Base-by-base conservation (phyloP, 1,140 invertebrate species). In the Neoseiulus cucumeris region DNA sequence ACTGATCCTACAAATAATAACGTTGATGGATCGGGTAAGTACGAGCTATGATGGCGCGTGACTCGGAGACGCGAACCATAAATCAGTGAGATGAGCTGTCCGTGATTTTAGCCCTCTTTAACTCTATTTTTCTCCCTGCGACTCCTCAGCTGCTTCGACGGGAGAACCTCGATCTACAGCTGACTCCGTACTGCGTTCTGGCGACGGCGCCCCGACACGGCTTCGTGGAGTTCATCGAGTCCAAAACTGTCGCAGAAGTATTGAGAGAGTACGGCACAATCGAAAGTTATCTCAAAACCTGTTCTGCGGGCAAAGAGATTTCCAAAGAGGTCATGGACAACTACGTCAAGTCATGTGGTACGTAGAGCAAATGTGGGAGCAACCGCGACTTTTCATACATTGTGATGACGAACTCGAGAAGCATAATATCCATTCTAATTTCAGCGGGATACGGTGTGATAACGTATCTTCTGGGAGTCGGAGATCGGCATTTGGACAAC, bases 401-500 rank as follows among this genome's bases (percentile, higher is more conserved):
- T 51, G 6, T 42, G 1, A 9, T 25, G 42, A 28, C 33, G 29
- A 29, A 25, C 7, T 42, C 20, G 41, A 65, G 17, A 65, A 44
- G n/a, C 44, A 66, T 66, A 42, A 44, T 20, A 67, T 28, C 7
- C 20, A 9, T 28, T 64, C 55, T 51, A 28, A 28, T 78, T 79
- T 66, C 71, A 83, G 85, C 95, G 68, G 95, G 96, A 0, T 99
- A 99, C 74, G 98, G 92, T 76, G 90, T 99, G 14, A 95, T 99
- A 41, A 98, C 94, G 0, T 98, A 99, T 74, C 76, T 99, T 42
- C 76, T 99, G 39, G 95, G 94, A 9, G 92, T 99, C 18, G 95
- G 96, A 4, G 96, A 99, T 77, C 81, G 96, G 28, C 95, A 99
- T 80, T 80, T 98, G 65, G 95, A 99, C 76, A 99, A 99, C 79